Conservation (phyloP, 2,888 invertebrate genomes). For the Liodrosophila aerea region DNA sequence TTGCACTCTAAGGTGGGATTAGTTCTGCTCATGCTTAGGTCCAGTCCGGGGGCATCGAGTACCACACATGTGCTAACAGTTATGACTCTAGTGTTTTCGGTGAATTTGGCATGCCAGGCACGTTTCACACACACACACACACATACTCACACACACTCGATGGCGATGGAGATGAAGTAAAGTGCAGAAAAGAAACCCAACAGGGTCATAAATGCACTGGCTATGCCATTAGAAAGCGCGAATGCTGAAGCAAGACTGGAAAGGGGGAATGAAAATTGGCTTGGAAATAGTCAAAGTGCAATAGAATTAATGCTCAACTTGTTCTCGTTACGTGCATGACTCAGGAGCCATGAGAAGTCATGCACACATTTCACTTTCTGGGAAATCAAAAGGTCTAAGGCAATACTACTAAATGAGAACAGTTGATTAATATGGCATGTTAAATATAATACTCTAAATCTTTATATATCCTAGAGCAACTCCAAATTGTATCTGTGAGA, state of each 20-base stretch:
- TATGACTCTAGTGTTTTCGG: slow-evolving; percentile 43
- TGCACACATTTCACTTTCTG: slow-evolving; percentile 69
- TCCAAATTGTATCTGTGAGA: too few species aligned
- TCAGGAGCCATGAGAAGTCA: slow-evolving; percentile 26
- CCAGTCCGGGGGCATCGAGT: slow-evolving; percentile 18
- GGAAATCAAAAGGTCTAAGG: slow-evolving; percentile 74
- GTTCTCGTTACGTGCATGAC: slow-evolving; percentile 59
- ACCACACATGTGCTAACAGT: slow-evolving; percentile 16
- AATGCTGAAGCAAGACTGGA: slow-evolving; percentile 4
- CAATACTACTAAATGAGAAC: too few species aligned
- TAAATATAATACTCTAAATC: too few species aligned
- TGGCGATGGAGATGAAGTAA: slow-evolving; percentile 40
- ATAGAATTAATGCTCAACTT: slow-evolving; percentile 50
- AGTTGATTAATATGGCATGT: too few species aligned
- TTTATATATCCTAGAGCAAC: too few species aligned
- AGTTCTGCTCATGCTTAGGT: slow-evolving; percentile 39
- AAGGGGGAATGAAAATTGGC: slow-evolving; percentile 24
- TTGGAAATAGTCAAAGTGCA: slow-evolving; percentile 26
- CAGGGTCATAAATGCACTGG: slow-evolving; percentile 57
- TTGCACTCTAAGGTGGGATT: slow-evolving; percentile 39
- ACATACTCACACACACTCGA: slow-evolving; percentile 34
- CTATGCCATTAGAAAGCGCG: slow-evolving; percentile 52
- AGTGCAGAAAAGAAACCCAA: slow-evolving; percentile 60
- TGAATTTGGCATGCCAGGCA: slow-evolving; percentile 65
- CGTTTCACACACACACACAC: slow-evolving; percentile 48